Conservation (phyloP, 2,888 invertebrate species). For the Sinohyriopsis cumingii region DNA sequence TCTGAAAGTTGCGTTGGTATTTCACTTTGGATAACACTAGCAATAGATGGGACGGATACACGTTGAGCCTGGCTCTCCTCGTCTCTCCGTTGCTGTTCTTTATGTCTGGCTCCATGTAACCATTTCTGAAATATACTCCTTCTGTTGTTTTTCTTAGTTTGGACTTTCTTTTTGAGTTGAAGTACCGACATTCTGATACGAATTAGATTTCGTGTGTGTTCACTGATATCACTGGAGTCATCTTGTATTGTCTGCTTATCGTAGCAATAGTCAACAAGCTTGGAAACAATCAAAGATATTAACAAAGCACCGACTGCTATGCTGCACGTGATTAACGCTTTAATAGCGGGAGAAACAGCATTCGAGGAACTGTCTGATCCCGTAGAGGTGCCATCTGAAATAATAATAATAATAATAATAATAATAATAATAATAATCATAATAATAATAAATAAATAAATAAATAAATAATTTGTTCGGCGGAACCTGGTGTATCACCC, state of each 20-base stretch:
- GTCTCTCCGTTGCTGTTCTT: too few relatives aligned
- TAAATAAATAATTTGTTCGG: too few relatives aligned
- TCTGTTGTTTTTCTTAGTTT: slow-evolving; percentile 1
- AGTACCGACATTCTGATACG: slow-evolving; percentile 39
- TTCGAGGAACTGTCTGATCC: neutral
- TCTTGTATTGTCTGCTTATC: slow-evolving; percentile 45
- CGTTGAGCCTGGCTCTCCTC: too few relatives aligned
- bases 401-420: too few relatives aligned
- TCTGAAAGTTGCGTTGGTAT: too few relatives aligned
- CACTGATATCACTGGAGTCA: slow-evolving; percentile 58
- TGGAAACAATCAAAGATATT: slow-evolving; percentile 53
- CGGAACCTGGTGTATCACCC: too few relatives aligned
- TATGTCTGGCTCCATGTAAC: too few relatives aligned
- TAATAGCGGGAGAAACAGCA: slow-evolving; percentile 6
- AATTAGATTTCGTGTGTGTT: slow-evolving; percentile 47
- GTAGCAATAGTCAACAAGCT: slow-evolving; percentile 53
- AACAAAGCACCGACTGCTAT: slow-evolving; percentile 45
- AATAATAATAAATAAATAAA: too few relatives aligned
- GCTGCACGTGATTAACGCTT: slow-evolving; percentile 31
- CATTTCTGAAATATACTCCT: too few relatives aligned
- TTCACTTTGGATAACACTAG: too few relatives aligned
- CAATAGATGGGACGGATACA: too few relatives aligned
- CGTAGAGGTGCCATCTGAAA: neutral
- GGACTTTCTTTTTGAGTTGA: slow-evolving; percentile 28
- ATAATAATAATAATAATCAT: too few relatives aligned